Base-by-base conservation (phyloP, 2,888 invertebrate genomes). In the Acleris laterana region DNA sequence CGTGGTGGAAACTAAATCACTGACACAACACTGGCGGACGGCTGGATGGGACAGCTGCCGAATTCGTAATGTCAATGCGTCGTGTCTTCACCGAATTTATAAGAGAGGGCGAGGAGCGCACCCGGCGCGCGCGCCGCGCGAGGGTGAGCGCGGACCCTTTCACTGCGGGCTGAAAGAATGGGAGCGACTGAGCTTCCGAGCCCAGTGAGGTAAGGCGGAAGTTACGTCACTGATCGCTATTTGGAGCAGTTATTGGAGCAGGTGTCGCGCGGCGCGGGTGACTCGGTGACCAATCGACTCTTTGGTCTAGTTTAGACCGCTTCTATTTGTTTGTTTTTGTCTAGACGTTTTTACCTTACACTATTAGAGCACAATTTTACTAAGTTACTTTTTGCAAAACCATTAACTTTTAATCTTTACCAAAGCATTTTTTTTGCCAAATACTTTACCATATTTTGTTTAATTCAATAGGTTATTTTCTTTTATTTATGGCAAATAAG, bases 101-200 rank as follows among this genome's bases (percentile, higher is more conserved):
- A 93, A 90, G 90, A 84, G 83, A 83, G 84, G 80, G 85, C 79
- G 71, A 75, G 77, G 79, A 79, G 81, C 79, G 80, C 77, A 83
- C 85, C 87, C 84, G 87, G 71, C 65, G 68, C 64, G 25, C 70
- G 77, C 74, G 73, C 77, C 78, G 67, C 75, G 72, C 85, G 85
- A 89, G 90, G 90, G 92, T 90, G 90, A 89, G 88, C 90, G 90
- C 90, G 89, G 83, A 92, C 92, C 92, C 92, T 93, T 93, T 93
- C 92, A 93, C 92, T 90, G 85, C 76, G 80, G 80, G 77, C 90
- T 89, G 88, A 90, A 91, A 90, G 89, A 92, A 90, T 90, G 88
- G 90, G 90, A 91, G 83, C 90, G 83, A 84, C 78, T 80, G 81
- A 82, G 86, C 87, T 86, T 89, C 86, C 84, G 86, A 87, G 84